These are phyloP conservation scores for Tragelaphus imberbis DNA, from an alignment of 2,113 vertebrate genomes.

Conservation along the genomic window DNA sequence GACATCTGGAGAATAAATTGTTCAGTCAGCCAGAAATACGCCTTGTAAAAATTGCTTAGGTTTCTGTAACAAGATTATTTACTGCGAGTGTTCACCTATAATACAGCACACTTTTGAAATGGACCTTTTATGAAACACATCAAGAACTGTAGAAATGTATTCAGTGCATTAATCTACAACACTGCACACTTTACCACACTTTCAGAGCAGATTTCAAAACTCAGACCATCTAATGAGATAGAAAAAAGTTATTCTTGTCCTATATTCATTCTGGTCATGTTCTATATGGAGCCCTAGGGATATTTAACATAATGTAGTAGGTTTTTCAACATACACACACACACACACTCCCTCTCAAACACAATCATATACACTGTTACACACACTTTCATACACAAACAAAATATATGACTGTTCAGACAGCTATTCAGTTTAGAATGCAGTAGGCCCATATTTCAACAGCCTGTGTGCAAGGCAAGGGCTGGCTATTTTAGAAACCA, in stretches of 20 bases:
- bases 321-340: conserved; percentile 60
- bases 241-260: conserved; percentile 66
- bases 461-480: conserved; percentile 28
- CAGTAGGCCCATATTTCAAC: conserved; percentile 29
- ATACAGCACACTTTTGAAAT: conserved; percentile 87
- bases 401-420: conserved; percentile 70
- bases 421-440: conserved; percentile 38
- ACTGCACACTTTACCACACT: conserved; percentile 82
- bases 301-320: conserved; percentile 81
- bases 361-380: conserved; percentile 3
- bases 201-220: conserved; percentile 83
- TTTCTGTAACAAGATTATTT: conserved; percentile 92
- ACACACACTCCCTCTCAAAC: not conserved
- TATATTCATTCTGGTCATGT: conserved; percentile 78
- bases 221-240: conserved; percentile 85
- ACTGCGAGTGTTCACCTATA: conserved; percentile 87
- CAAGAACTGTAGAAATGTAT: conserved; percentile 86
- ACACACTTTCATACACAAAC: conserved; percentile 61
- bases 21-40: conserved; percentile 89
- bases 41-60: conserved; percentile 90
- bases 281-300: conserved; percentile 71
- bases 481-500: conserved; percentile 58
- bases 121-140: conserved; percentile 90
- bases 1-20: conserved; percentile 90
- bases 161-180: conserved; percentile 86